Base-by-base conservation (phyloP, 2,888 invertebrate species). In the Campaea margaritaria region DNA sequence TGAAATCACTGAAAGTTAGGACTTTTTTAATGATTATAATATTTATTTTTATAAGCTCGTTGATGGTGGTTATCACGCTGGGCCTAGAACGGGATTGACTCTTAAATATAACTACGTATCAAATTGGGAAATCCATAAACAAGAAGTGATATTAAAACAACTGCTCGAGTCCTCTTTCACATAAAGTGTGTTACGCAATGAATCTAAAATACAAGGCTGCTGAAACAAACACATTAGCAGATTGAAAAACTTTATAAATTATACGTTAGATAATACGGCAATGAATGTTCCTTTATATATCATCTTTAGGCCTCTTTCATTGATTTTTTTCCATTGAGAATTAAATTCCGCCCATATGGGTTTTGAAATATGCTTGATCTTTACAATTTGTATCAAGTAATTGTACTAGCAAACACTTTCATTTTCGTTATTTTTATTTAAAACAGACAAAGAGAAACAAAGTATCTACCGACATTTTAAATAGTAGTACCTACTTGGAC, bases 191-290 rank as follows among this genome's bases (percentile, higher is more conserved):
- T 44, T 47, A 42, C 34, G 39, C 15, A 42, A 49, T 38, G n/a
- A 16, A 36, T 21, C 10, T 46, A 8, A 44, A 46, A 46, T 43
- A 28, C n/a, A 58, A 39, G 31, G 49, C 12, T 36, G n/a, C 39
- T 41, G 38, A 59, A 70, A 62, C 65, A 74, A 73, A 72, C 63
- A 69, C 78, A 79, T 81, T 79, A 78, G 73, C 14, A 43, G 59
- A 81, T 78, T 75, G 75, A 64, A 69, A 74, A 81, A 79, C 64
- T 79, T 81, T 67, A 44, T 59, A 61, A 72, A 70, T 74, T 68
- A 70, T 63, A 65, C 67, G 41, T 36, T n/a, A 10, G 7, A 1
- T 2, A 36, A 31, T 10, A n/a, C n/a, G 2, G n/a, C n/a, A n/a
- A n/a, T n/a, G n/a, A n/a, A n/a, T n/a, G n/a, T n/a, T n/a, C n/a